Evolutionary conservation across 2,113 vertebrate genomes (phyloP), one percentile per base, ranked within the genome.

Genomic region (Bubo scandiacus): DNA sequence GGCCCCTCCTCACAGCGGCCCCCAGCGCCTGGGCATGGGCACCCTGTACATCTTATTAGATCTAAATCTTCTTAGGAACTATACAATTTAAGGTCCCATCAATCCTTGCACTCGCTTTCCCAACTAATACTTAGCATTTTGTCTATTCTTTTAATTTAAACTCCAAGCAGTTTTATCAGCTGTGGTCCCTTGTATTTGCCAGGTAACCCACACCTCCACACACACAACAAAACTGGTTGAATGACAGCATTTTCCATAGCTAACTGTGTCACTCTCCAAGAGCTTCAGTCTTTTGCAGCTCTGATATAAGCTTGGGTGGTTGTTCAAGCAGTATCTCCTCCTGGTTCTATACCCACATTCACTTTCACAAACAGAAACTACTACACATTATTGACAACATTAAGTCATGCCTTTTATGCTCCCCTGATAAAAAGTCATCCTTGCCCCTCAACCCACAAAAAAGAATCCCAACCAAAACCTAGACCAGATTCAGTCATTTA

Each of bases 191-290:
- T 16, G 5, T 7, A 5, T 38, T 51, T 62, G 26, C 57, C 58
- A 17, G 9, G 40, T 29, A 25, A 40, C 34, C 10, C 12, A 2
- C 0, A 3, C 12, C 70, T 43, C 40, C 42, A 25, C 8, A 22
- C 0, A 1, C 25, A 20, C 0, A 1, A 40, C 49, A 22, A 26
- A 34, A 26, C 13, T 18, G 15, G 13, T 45, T 45, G 17, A 45
- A 45, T 7, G 72, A 25, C 8, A 12, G 23, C 8, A 6, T 38
- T 42, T 61, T 30, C 55, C 10, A 3, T 52, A 42, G 19, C 51
- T 26, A 15, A 16, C 23, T 20, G 2, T 17, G 32, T 51, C 7
- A 4, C 23, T 16, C 34, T 16, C 23, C 38, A 34, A 2, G 8
- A 54, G 40, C 32, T 12, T 38, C 73, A 11, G 23, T 7, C 47